These are phyloP conservation scores for Bos taurus DNA, from an alignment of 2,113 vertebrate species.

Conservation along the genomic window DNA sequence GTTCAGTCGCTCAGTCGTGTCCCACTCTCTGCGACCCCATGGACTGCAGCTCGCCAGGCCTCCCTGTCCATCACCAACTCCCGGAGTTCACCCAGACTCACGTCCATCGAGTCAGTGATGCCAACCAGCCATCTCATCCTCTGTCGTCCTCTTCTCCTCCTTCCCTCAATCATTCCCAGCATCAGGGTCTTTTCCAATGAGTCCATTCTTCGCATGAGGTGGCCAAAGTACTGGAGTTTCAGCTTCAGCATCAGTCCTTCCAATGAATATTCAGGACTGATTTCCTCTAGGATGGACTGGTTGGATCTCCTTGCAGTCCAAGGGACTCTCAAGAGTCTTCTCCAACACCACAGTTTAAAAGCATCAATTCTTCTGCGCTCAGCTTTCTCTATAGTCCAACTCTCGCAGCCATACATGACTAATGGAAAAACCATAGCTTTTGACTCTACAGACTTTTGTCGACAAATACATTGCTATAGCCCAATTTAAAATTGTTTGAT, in stretches of 20 bases:
- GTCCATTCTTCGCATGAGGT: neutral
- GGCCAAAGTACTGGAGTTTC: neutral
- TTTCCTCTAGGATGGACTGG: neutral
- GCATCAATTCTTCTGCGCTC: neutral
- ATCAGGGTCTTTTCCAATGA: neutral
- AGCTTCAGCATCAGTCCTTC: neutral
- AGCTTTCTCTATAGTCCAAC: neutral
- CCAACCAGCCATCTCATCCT: neutral
- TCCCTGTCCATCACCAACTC: neutral
- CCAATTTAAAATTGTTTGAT: neutral
- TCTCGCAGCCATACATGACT: neutral
- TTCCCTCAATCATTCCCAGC: neutral
- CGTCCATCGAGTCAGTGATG: neutral
- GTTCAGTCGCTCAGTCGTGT: neutral
- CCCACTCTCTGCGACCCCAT: neutral
- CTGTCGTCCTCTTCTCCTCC: neutral
- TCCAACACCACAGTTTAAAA: neutral
- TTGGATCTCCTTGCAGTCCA: neutral
- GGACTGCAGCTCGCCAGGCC: fast-evolving
- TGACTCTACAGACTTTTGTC: neutral
- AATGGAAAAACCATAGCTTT: neutral
- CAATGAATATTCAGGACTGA: neutral
- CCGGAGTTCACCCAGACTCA: neutral
- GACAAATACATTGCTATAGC: neutral
- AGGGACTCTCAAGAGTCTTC: neutral